Percentiles rank a stretch among this genome's conserved stretches.
phyloP scores from a whole-genome alignment of 2,888 invertebrate genomes.

The Ptilodon capucinus region DNA sequence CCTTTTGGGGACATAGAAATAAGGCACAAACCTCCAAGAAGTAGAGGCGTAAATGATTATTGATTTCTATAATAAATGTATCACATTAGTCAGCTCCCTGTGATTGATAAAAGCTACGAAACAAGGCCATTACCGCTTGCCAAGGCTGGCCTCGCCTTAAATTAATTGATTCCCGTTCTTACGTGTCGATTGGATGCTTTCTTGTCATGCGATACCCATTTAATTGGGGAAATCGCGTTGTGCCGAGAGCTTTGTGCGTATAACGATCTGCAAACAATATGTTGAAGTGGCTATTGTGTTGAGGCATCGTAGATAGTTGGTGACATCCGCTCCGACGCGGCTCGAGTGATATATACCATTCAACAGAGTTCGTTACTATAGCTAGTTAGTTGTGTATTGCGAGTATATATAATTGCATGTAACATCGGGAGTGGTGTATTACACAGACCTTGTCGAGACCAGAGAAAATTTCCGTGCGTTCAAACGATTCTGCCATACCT shows the following conservation, averaged over 20 bases:
- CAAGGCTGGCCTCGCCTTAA: conserved; percentile 49
- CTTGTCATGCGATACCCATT: conserved; percentile 5
- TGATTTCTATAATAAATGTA: conserved; percentile 5
- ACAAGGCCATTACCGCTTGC: conserved; percentile 39
- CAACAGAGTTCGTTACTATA: too few species aligned
- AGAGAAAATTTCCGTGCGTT: too few species aligned
- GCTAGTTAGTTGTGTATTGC: too few species aligned
- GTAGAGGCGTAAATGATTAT: not conserved
- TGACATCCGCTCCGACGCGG: too few species aligned
- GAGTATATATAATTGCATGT: too few species aligned
- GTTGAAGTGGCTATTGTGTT: not conserved
- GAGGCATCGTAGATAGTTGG: too few species aligned
- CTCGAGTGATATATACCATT: too few species aligned
- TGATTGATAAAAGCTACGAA: conserved; percentile 43
- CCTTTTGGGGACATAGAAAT: too few species aligned
- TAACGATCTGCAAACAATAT: not conserved
- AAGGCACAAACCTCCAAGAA: not conserved
- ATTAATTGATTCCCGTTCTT: conserved; percentile 47
- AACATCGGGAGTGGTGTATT: too few species aligned
- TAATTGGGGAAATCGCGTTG: not conserved
- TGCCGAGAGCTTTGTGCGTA: not conserved
- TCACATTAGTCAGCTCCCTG: conserved; percentile 5
- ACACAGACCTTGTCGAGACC: too few species aligned
- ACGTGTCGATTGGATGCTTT: conserved; percentile 10
- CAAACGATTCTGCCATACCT: too few species aligned